Evolutionary conservation across 1,140 invertebrate species (phyloP).

Genomic region (Holcopasites calliopsidis): DNA sequence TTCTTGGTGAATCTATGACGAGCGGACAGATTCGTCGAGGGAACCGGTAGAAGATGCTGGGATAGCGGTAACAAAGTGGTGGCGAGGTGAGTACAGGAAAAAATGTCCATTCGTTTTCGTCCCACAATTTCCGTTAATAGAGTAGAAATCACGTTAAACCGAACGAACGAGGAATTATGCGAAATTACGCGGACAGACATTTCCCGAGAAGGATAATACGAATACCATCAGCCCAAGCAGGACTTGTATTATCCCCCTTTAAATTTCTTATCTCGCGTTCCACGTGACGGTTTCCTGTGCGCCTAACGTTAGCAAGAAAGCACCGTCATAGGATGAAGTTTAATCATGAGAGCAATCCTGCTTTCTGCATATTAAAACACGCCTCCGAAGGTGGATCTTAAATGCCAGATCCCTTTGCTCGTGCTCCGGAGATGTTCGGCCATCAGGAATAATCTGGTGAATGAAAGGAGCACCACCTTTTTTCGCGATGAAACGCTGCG

Average conservation of each 20-base stretch:
- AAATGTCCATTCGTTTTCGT: no score
- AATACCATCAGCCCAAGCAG: no score
- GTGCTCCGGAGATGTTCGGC: background rate
- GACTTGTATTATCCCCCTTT: background rate
- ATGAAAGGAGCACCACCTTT: background rate
- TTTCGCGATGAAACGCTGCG: background rate
- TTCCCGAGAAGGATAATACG: background rate
- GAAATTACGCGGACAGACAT: background rate
- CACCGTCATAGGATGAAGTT: background rate
- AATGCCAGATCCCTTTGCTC: background rate
- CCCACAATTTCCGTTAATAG: no score
- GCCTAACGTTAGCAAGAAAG: background rate
- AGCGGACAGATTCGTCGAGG: background rate
- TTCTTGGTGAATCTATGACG: background rate
- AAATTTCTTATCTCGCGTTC: slow-evolving; percentile 9
- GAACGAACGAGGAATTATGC: background rate
- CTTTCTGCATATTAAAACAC: slow-evolving; percentile 8
- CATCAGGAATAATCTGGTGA: slow-evolving; percentile 8
- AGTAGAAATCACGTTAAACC: no score
- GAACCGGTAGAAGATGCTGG: background rate
- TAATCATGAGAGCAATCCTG: background rate
- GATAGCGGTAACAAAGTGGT: background rate
- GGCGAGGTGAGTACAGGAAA: slow-evolving; percentile 3
- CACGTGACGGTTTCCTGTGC: background rate
- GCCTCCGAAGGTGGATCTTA: background rate